Conservation (phyloP, 2,797 vertebrate genomes). For the Pogoniulus pusillus region DNA sequence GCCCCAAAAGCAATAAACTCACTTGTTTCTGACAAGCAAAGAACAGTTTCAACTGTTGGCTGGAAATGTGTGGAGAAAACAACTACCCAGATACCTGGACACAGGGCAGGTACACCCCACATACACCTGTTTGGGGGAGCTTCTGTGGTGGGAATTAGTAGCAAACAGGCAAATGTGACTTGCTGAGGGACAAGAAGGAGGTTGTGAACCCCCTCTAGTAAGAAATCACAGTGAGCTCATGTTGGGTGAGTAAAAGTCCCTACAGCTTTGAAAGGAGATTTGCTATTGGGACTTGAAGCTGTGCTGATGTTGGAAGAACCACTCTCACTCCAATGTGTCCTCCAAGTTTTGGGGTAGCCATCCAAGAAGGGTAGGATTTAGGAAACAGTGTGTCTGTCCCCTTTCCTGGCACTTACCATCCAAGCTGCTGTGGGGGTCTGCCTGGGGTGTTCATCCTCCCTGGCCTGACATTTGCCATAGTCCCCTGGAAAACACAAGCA, state of each 20-base stretch:
- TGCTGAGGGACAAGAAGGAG: not conserved
- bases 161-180: not conserved
- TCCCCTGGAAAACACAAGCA: not conserved
- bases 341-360: rapidly evolving
- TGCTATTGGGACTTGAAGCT: rapidly evolving
- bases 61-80: not conserved
- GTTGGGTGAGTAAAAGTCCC: not conserved
- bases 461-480: not conserved
- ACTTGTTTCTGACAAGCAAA: not conserved
- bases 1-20: not conserved
- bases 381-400: rapidly evolving
- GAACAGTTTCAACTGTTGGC: not conserved
- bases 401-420: not conserved
- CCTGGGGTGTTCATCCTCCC: rapidly evolving
- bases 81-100: not conserved
- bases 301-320: not conserved
- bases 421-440: rapidly evolving
- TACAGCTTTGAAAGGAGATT: not conserved
- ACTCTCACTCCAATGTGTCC: not conserved
- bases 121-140: not conserved
- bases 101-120: not conserved
- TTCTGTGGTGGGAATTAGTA: not conserved
- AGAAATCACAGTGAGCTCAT: rapidly evolving
- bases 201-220: not conserved
- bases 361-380: not conserved